phyloP scores from a whole-genome alignment of 2,113 vertebrate species.

The Semicossyphus pulcher region DNA sequence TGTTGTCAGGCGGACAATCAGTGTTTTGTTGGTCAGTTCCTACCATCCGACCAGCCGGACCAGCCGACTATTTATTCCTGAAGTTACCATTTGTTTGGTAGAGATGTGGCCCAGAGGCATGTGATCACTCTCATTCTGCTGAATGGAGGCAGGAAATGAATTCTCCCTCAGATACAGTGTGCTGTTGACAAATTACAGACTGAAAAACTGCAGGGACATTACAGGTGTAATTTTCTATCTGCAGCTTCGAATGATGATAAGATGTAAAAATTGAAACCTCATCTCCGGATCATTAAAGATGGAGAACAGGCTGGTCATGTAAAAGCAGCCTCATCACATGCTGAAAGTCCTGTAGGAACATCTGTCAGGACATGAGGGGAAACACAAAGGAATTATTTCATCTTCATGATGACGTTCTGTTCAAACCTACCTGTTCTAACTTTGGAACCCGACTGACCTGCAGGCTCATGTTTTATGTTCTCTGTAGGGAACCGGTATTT shows the following conservation, averaged over 20 bases:
- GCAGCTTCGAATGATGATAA: not conserved
- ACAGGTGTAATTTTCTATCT: conserved; percentile 10
- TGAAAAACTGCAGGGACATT: no score
- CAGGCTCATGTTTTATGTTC: no score
- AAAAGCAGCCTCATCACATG: not conserved
- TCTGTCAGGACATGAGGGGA: not conserved
- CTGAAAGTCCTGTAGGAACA: not conserved
- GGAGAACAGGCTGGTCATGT: not conserved
- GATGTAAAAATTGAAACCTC: not conserved
- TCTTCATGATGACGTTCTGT: no score
- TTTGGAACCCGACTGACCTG: no score
- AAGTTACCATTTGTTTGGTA: conserved; percentile 75
- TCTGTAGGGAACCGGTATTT: no score
- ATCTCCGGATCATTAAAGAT: no score
- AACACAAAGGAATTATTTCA: no score
- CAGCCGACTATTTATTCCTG: conserved; percentile 72
- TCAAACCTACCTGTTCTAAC: no score
- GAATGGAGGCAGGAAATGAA: conserved; percentile 6
- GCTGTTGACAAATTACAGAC: no score
- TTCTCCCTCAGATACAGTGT: conserved; percentile 15
- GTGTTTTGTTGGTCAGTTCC: conserved; percentile 76
- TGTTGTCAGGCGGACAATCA: conserved; percentile 79
- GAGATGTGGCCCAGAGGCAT: conserved; percentile 50
- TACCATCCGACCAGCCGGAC: conserved; percentile 57
- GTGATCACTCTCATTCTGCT: conserved; percentile 50